Conservation (phyloP, 2,113 vertebrate species). For the Menura novaehollandiae region DNA sequence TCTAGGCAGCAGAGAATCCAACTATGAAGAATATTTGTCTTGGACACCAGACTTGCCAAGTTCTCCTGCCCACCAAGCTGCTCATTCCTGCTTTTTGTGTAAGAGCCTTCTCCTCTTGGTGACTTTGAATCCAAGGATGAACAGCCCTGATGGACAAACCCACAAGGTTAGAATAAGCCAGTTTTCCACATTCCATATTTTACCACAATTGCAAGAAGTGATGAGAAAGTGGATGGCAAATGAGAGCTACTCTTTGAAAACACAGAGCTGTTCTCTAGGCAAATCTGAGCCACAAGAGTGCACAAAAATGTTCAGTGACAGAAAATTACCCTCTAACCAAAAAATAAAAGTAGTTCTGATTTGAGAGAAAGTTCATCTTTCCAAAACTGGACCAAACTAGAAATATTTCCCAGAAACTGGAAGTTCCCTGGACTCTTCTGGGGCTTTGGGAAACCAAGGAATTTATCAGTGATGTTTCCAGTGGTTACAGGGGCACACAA, state of each 20-base stretch:
- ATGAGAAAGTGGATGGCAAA: background rate
- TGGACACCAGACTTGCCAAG: background rate
- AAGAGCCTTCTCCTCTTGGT: background rate
- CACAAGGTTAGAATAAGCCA: background rate
- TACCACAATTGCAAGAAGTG: background rate
- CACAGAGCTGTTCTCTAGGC: background rate
- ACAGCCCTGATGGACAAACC: background rate
- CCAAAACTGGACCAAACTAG: background rate
- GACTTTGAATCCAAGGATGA: background rate
- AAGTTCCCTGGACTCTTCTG: background rate
- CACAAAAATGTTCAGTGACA: background rate
- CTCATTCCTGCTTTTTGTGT: background rate
- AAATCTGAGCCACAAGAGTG: background rate
- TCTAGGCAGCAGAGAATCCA: background rate
- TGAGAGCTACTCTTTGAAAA: background rate
- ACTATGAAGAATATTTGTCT: fast-evolving
- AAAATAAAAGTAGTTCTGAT: background rate
- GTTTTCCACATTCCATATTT: background rate
- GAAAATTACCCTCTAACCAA: background rate
- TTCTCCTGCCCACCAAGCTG: background rate
- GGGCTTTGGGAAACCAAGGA: background rate
- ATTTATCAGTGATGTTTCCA: background rate
- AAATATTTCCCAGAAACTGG: background rate
- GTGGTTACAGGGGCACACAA: background rate
- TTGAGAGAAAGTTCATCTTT: background rate